A percentile compares a stretch with the other conserved stretches of the same genome.
Evolutionary conservation across 2,888 invertebrate species (phyloP).

Genomic region (Camptogramma bilineatum): DNA sequence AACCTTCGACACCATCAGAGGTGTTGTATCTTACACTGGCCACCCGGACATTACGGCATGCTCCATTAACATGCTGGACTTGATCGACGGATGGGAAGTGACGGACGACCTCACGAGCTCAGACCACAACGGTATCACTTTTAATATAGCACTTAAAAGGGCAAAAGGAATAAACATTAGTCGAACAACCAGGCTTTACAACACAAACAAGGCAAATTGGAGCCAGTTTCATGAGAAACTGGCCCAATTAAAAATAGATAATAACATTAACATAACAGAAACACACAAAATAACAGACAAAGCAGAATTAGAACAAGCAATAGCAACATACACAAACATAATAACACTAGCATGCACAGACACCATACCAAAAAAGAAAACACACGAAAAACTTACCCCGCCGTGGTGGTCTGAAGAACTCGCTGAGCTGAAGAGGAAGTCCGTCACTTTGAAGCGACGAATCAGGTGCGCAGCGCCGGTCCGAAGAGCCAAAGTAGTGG

Average conservation of each 20-base stretch:
- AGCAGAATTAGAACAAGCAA: not conserved
- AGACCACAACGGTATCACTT: not conserved
- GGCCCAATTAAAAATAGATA: constrained; percentile 10
- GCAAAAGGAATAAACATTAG: constrained; percentile 1
- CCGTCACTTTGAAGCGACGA: not conserved
- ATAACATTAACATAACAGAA: not conserved
- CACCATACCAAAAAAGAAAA: not conserved
- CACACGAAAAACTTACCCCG: not conserved
- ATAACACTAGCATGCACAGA: not conserved
- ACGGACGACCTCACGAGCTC: not conserved
- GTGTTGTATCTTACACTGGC: not conserved
- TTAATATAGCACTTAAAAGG: not conserved
- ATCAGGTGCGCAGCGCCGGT: not conserved
- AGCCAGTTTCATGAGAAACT: constrained; percentile 13
- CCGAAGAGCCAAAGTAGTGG: not conserved
- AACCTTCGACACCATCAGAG: constrained; percentile 1
- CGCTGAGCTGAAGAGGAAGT: not conserved
- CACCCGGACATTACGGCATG: not conserved
- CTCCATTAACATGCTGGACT: not conserved
- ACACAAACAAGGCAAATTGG: constrained; percentile 3
- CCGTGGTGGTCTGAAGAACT: constrained; percentile 1
- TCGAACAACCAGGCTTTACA: not conserved
- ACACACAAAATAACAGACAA: not conserved
- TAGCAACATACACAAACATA: not conserved
- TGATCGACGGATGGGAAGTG: not conserved